A percentile compares a stretch with the other conserved stretches of the same genome.
Conservation (phyloP, 2,888 invertebrate genomes). For the Pollenia labialis region DNA sequence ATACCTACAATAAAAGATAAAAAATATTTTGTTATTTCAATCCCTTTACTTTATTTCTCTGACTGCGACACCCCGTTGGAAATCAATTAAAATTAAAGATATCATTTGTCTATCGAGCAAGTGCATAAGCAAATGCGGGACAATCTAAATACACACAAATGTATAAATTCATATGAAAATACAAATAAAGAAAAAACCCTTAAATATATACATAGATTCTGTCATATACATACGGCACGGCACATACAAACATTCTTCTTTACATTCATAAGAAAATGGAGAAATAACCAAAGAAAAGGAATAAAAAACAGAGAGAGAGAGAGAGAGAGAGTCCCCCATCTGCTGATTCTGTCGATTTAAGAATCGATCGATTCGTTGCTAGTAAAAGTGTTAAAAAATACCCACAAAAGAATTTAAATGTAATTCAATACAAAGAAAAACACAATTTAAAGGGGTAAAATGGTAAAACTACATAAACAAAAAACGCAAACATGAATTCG, state of each 20-base stretch:
- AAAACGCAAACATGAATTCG: constrained; percentile 40
- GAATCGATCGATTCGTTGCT: constrained; percentile 11
- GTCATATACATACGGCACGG: background rate
- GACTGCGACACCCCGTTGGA: constrained; percentile 11
- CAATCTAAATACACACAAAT: constrained; percentile 32
- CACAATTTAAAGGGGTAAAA: constrained; percentile 40
- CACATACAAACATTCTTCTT: background rate
- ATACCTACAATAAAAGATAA: background rate
- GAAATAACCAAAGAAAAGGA: constrained; percentile 21
- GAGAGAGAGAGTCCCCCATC: constrained; percentile 26
- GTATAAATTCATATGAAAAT: constrained; percentile 1
- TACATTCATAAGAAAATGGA: constrained; percentile 15
- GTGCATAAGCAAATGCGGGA: constrained; percentile 20
- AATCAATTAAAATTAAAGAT: constrained; percentile 61
- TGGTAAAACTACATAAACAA: background rate
- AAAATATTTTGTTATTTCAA: background rate
- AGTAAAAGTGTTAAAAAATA: constrained; percentile 37
- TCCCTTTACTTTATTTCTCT: background rate
- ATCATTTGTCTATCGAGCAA: constrained; percentile 38
- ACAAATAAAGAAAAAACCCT: constrained; percentile 37
- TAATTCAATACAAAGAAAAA: constrained; percentile 62
- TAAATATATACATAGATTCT: constrained; percentile 17
- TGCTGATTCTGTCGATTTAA: background rate
- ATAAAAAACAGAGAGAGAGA: constrained; percentile 12
- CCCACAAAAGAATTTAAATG: constrained; percentile 60